These are phyloP conservation scores for Ophion ellenae DNA, from an alignment of 2,888 invertebrate genomes.

Conservation along the genomic window DNA sequence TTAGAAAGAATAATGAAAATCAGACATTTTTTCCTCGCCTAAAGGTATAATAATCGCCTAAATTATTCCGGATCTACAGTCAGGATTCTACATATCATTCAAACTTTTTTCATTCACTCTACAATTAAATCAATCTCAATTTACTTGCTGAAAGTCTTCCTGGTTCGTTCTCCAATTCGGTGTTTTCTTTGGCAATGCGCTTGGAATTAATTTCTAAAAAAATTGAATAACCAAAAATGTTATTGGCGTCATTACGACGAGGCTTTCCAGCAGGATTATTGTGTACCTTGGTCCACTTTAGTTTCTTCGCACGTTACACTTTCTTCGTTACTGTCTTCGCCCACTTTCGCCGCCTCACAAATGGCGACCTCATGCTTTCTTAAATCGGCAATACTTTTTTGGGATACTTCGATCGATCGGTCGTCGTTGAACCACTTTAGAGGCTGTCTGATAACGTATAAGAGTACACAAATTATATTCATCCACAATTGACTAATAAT, in stretches of 20 bases:
- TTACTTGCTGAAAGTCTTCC: constrained; percentile 44
- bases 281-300: constrained; percentile 77
- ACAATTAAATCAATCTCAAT: constrained; percentile 15
- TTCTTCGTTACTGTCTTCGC: constrained; percentile 30
- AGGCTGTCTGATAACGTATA: constrained; percentile 69
- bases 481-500: not conserved
- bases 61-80: not conserved
- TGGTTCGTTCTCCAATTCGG: constrained; percentile 78
- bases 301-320: constrained; percentile 48
- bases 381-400: constrained; percentile 22
- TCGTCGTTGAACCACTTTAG: constrained; percentile 76
- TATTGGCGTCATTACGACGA: not conserved
- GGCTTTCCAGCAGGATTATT: not conserved
- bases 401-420: constrained; percentile 1
- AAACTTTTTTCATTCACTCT: not conserved
- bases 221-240: not conserved
- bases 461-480: not conserved
- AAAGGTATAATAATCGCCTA: too few relatives aligned
- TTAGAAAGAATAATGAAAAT: too few relatives aligned
- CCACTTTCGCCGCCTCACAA: constrained; percentile 5
- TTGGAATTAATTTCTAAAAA: not conserved
- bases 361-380: constrained; percentile 9
- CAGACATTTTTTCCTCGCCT: too few relatives aligned
- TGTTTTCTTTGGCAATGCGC: constrained; percentile 67
- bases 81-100: not conserved